Conservation (phyloP, 2,888 invertebrate genomes). For the Ligdia adustata region DNA sequence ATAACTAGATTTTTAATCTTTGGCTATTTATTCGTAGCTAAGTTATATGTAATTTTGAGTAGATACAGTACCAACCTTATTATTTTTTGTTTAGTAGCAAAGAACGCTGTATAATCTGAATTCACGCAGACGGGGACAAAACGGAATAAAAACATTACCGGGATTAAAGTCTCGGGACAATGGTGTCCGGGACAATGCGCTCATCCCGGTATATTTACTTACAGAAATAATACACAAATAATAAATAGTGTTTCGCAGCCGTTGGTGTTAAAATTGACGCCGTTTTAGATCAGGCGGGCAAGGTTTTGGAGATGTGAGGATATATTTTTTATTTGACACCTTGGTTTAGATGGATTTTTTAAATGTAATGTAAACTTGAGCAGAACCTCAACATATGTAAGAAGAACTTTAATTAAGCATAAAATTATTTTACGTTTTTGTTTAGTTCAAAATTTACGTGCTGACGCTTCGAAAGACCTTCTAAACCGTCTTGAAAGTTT, state of each 20-base stretch:
- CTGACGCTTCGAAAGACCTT: too few species aligned
- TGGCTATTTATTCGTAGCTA: too few species aligned
- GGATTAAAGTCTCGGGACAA: slow-evolving; percentile 47
- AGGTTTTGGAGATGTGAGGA: slow-evolving; percentile 4
- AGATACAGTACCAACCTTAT: neutral
- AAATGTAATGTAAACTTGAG: too few species aligned
- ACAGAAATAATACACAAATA: slow-evolving; percentile 77
- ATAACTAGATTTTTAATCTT: too few species aligned
- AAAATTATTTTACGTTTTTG: too few species aligned
- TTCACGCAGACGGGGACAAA: slow-evolving; percentile 59
- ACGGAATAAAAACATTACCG: slow-evolving; percentile 37
- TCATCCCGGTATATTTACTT: slow-evolving; percentile 72
- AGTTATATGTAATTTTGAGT: neutral
- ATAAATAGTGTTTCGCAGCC: slow-evolving; percentile 70
- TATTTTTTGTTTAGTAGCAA: neutral
- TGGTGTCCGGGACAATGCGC: slow-evolving; percentile 64
- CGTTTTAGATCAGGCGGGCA: slow-evolving; percentile 36
- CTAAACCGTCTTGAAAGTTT: too few species aligned
- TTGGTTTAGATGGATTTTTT: neutral
- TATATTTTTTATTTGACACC: neutral
- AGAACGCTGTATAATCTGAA: slow-evolving; percentile 51
- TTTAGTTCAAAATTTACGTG: too few species aligned
- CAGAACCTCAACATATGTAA: too few species aligned
- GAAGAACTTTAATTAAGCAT: too few species aligned
- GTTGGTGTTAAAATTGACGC: slow-evolving; percentile 77